Conservation (phyloP, 2,888 invertebrate species). For the Sarcophaga variegata region DNA sequence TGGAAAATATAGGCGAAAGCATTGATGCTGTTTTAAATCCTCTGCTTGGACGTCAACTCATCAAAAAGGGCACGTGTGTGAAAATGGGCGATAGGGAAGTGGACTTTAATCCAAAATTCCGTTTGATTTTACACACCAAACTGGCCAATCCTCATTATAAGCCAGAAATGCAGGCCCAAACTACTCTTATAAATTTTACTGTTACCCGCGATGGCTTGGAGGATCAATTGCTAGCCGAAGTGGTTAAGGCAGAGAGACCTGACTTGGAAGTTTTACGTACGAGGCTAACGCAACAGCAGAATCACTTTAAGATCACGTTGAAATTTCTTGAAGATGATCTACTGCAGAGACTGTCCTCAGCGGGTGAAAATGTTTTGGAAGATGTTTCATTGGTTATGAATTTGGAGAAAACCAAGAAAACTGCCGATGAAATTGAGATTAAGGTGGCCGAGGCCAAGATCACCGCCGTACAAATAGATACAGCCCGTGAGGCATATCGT, state of each 20-base stretch:
- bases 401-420: conserved; percentile 95
- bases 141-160: conserved; percentile 97
- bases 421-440: conserved; percentile 93
- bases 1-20: conserved; percentile 95
- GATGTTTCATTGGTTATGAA: conserved; percentile 95
- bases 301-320: conserved; percentile 95
- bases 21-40: conserved; percentile 96
- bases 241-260: conserved; percentile 95
- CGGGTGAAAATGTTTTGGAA: conserved; percentile 94
- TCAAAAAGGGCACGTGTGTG: conserved; percentile 91
- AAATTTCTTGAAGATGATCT: conserved; percentile 96
- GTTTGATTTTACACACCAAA: conserved; percentile 94
- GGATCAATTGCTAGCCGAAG: conserved; percentile 95
- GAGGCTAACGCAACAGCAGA: conserved; percentile 94
- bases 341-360: conserved; percentile 91
- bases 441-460: conserved; percentile 94
- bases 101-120: conserved; percentile 91
- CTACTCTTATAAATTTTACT: conserved; percentile 97
- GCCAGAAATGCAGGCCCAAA: conserved; percentile 98
- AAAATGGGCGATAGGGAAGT: conserved; percentile 96
- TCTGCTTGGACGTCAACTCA: conserved; percentile 91
- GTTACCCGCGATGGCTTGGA: conserved; percentile 96
- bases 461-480: conserved; percentile 94
- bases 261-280: conserved; percentile 93
- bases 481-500: conserved; percentile 93